These are phyloP conservation scores for Euwallacea similis DNA, from an alignment of 1,140 invertebrate species.

Conservation along the genomic window DNA sequence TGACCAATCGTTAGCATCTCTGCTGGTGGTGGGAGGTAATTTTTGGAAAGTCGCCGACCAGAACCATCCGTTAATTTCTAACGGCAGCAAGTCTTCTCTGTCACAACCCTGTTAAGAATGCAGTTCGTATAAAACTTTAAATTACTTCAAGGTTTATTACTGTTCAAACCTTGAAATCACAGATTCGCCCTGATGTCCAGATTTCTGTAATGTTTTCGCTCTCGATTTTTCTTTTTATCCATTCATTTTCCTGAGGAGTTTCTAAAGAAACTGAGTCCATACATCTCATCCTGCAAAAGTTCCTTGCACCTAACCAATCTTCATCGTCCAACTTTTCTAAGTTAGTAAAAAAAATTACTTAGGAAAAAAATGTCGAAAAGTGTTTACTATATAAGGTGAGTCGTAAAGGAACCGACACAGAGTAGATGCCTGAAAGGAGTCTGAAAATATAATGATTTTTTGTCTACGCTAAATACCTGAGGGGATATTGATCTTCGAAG, in stretches of 20 bases:
- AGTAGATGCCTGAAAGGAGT: too few species aligned
- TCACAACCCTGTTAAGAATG: slow-evolving; percentile 78
- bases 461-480: too few species aligned
- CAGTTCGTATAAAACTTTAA: neutral
- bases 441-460: too few species aligned
- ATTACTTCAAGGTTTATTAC: neutral
- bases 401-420: too few species aligned
- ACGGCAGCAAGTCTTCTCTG: slow-evolving; percentile 74
- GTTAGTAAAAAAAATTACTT: slow-evolving; percentile 59
- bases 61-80: slow-evolving; percentile 80
- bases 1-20: slow-evolving; percentile 80
- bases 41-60: slow-evolving; percentile 84
- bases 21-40: slow-evolving; percentile 72
- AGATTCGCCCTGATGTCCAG: slow-evolving; percentile 83
- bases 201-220: slow-evolving; percentile 74
- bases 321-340: slow-evolving; percentile 62
- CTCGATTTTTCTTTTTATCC: slow-evolving; percentile 74
- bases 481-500: too few species aligned
- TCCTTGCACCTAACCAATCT: slow-evolving; percentile 79
- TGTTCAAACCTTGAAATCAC: slow-evolving; percentile 63
- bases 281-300: slow-evolving; percentile 80
- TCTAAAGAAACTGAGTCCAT: slow-evolving; percentile 85
- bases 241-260: slow-evolving; percentile 79
- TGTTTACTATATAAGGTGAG: too few species aligned
- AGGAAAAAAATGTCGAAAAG: neutral